Evolutionary conservation across 2,888 invertebrate genomes (phyloP), one percentile per base, ranked within the genome.

Genomic region (Idaea biselata): DNA sequence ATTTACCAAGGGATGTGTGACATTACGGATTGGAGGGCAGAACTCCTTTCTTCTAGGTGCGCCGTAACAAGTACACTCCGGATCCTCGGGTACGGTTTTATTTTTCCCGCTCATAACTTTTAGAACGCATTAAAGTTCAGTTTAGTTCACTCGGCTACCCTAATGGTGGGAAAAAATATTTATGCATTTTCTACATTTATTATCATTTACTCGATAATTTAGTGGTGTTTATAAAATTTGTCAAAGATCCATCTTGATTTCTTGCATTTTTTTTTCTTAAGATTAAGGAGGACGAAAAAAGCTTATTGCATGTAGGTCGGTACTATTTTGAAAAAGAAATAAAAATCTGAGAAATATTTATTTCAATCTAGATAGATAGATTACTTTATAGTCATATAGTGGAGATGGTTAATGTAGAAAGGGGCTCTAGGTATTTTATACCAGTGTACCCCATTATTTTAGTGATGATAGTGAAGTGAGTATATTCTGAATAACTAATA

Each of bases 1-100:
- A 25, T 25, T 72, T 68, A 91, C 91, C 86, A 91, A 76, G 0
- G 91, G 91, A 64, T 91, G 91, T 8, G 91, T 88, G 44, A 89
- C 81, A 65, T 88, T 88, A 1, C 71, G 77, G 1, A 80, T 59
- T 0, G 81, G 79, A 16, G 86, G 86, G 60, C 88, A 88, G 0
- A 69, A 6, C 59, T 77, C 75, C 62, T 66, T 70, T 11, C 66
- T 68, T 63, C 73, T 77, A 5, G 79, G 65, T 61, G 78, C 71
- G 58, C 78, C 73, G 67, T 68, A 80, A 68, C 85, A 83, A 16
- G 70, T 84, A 84, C 65, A 82, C 76, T 57, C 75, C 74, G 64
- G 78, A 57, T 74, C 71, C 53, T 74, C 72, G 61, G 69, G 74
- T 63, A 75, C 72, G 66, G 73, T 71, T 68, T 76, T 76, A 56